phyloP scores from a whole-genome alignment of 2,797 vertebrate genomes.

The Merluccius polli region DNA sequence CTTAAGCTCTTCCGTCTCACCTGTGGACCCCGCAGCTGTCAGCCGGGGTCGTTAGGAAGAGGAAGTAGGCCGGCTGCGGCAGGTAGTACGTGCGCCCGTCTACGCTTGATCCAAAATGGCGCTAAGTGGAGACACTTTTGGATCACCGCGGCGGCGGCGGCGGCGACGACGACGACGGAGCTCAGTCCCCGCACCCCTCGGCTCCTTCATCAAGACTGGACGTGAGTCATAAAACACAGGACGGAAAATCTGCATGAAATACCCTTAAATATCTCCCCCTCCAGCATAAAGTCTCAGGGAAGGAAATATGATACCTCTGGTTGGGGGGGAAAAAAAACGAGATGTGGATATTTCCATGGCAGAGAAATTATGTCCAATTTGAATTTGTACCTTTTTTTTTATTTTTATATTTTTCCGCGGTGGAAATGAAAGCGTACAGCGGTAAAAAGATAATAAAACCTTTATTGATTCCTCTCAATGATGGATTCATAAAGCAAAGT shows the following conservation, averaged over 20 bases:
- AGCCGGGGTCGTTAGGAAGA: no score
- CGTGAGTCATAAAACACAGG: neutral
- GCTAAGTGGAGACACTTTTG: neutral
- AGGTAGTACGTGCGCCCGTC: no score
- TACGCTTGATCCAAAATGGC: neutral
- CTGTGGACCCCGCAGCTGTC: no score
- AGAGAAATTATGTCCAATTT: neutral
- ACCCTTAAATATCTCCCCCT: no score
- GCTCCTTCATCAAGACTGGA: neutral
- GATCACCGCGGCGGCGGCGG: neutral
- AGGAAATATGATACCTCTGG: neutral
- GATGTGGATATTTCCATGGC: neutral
- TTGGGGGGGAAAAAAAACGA: neutral
- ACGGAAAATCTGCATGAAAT: no score
- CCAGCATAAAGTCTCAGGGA: neutral
- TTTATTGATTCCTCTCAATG: conserved; percentile 71
- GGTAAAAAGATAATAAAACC: conserved; percentile 70
- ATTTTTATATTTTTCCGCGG: conserved; percentile 17
- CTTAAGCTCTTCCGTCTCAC: no score
- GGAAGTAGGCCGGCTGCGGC: no score
- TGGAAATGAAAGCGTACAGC: conserved; percentile 61
- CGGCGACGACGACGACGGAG: no score
- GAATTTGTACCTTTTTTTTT: conserved; percentile 6
- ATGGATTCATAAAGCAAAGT: conserved; percentile 67
- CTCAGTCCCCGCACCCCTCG: neutral